Conservation (phyloP, 2,888 invertebrate genomes). For the Eurytoma adleriae region DNA sequence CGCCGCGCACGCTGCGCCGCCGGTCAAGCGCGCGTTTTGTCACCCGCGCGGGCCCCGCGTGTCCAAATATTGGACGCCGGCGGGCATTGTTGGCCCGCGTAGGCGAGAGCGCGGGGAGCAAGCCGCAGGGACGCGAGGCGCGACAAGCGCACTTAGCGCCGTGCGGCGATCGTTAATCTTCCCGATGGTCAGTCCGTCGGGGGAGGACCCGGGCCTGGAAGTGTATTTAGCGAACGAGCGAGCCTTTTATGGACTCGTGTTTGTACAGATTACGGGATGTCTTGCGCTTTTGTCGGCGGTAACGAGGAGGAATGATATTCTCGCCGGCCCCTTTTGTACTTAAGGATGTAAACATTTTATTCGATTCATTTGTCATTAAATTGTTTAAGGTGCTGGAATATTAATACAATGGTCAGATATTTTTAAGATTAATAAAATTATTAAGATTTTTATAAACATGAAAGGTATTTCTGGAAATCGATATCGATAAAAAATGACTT, state of each 20-base stretch:
- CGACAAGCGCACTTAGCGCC: slow-evolving; percentile 7
- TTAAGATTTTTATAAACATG: too few relatives aligned
- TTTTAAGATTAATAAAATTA: too few relatives aligned
- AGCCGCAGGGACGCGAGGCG: slow-evolving; percentile 18
- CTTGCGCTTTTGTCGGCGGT: neutral
- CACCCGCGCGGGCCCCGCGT: slow-evolving; percentile 57
- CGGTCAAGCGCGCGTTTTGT: neutral
- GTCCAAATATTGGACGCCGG: slow-evolving; percentile 69
- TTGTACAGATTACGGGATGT: neutral
- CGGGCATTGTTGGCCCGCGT: slow-evolving; percentile 59
- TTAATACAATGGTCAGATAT: too few relatives aligned
- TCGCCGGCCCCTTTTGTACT: neutral
- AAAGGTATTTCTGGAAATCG: too few relatives aligned
- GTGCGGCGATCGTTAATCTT: slow-evolving; percentile 26
- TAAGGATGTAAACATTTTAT: neutral
- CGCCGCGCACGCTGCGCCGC: neutral
- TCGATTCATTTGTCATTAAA: too few relatives aligned
- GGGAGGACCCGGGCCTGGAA: neutral
- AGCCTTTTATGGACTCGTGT: slow-evolving; percentile 10
- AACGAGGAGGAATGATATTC: neutral
- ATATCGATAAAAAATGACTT: too few relatives aligned
- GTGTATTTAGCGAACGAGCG: neutral
- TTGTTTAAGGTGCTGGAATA: too few relatives aligned
- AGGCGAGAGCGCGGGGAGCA: neutral
- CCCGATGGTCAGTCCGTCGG: neutral